Conservation (phyloP, 2,113 vertebrate species). For the Trachemys scripta region DNA sequence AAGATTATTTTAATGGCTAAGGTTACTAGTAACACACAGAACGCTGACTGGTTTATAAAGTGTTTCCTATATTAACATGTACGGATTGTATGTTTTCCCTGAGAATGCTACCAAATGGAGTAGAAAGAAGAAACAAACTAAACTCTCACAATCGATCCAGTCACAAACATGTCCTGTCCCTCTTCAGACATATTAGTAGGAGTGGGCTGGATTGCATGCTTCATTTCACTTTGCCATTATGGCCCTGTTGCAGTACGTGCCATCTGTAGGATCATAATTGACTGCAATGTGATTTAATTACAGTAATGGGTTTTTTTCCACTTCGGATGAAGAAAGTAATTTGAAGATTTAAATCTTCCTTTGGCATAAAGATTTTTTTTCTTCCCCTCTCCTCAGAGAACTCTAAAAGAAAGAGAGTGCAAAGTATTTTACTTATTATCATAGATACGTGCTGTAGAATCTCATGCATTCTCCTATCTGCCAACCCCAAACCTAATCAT, state of each 20-base stretch:
- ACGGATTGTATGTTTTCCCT: neutral
- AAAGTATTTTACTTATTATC: neutral
- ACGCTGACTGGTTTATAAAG: neutral
- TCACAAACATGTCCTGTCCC: neutral
- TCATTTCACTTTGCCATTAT: rapidly evolving
- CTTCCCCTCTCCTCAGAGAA: neutral
- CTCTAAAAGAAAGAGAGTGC: neutral
- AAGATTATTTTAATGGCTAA: conserved; percentile 26
- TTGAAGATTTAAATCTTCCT: neutral
- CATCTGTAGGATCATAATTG: rapidly evolving
- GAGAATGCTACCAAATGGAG: neutral
- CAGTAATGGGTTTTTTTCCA: neutral
- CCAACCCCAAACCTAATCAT: neutral
- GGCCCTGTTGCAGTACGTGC: rapidly evolving
- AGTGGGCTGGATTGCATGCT: neutral
- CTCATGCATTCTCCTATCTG: neutral
- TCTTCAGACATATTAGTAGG: rapidly evolving
- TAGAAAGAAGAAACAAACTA: neutral
- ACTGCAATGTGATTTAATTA: neutral
- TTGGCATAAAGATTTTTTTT: neutral
- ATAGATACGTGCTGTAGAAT: neutral
- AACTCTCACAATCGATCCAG: neutral
- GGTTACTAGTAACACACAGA: conserved; percentile 22
- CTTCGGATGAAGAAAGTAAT: neutral
- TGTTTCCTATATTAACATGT: neutral